Percentiles rank a stretch among this genome's conserved stretches.
phyloP scores from a whole-genome alignment of 2,888 invertebrate genomes.

The Scrobipalpa costella region DNA sequence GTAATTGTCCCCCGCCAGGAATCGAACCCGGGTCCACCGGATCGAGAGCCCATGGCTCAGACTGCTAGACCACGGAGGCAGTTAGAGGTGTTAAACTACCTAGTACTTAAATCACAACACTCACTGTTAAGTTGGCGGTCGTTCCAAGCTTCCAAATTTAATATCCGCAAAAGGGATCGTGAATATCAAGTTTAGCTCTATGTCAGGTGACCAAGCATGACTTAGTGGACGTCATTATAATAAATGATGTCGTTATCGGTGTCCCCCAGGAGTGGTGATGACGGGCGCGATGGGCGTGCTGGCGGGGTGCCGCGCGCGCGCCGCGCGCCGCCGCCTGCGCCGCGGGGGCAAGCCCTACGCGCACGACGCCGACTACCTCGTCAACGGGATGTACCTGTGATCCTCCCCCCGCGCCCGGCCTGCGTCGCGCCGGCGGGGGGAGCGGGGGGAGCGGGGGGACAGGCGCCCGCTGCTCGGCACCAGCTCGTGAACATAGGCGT shows the following conservation, averaged over 20 bases:
- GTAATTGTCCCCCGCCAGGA: too few species aligned
- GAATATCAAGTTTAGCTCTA: too few species aligned
- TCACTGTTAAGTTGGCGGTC: too few species aligned
- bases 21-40: too few species aligned
- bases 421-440: not conserved
- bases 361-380: conserved; percentile 97
- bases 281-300: conserved; percentile 90
- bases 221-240: too few species aligned
- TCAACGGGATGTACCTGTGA: conserved; percentile 98
- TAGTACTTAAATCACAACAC: too few species aligned
- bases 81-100: too few species aligned
- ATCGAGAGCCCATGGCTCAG: too few species aligned
- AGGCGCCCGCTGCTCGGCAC: not conserved
- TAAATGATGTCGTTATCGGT: not conserved
- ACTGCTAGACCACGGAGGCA: too few species aligned
- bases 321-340: conserved; percentile 87
- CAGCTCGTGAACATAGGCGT: not conserved
- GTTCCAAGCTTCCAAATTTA: too few species aligned
- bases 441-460: not conserved
- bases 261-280: conserved; percentile 85
- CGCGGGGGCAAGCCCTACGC: conserved; percentile 91
- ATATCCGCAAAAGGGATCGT: too few species aligned
- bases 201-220: too few species aligned
- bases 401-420: not conserved
- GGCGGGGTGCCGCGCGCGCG: conserved; percentile 90